Evolutionary conservation across 2,113 vertebrate species (phyloP).

Genomic region (Neotoma lepida): DNA sequence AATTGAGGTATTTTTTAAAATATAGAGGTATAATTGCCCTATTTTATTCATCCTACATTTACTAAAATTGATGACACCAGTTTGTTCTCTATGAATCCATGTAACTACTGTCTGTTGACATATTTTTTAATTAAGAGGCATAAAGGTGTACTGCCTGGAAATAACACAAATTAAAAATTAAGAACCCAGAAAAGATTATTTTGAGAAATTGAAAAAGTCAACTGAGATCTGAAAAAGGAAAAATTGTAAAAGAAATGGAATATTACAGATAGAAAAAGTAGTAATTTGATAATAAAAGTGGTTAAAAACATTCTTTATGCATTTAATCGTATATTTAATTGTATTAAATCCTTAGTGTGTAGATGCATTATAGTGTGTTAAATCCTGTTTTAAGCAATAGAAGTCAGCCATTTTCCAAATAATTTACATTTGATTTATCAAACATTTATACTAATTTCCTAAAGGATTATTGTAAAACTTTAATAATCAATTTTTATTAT

Average conservation of each 20-base stretch:
- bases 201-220: not conserved
- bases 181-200: not conserved
- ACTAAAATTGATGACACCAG: not conserved
- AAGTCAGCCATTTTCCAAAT: slow-evolving; percentile 34
- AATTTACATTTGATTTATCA: slow-evolving; percentile 37
- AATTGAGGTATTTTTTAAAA: not conserved
- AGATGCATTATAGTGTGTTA: not conserved
- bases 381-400: slow-evolving; percentile 19
- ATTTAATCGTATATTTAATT: slow-evolving; percentile 39
- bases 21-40: not conserved
- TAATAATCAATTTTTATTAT: not conserved
- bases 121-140: not conserved
- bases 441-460: not conserved
- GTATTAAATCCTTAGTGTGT: not conserved
- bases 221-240: not conserved
- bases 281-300: not conserved
- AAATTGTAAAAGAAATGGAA: not conserved
- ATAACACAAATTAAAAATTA: not conserved
- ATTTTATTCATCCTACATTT: not conserved
- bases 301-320: slow-evolving; percentile 10
- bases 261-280: not conserved
- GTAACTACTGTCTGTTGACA: not conserved
- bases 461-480: slow-evolving; percentile 24
- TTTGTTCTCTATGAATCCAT: not conserved
- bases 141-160: not conserved